These are phyloP conservation scores for Phragmatobia fuliginosa DNA, from an alignment of 2,888 invertebrate genomes.

Conservation along the genomic window DNA sequence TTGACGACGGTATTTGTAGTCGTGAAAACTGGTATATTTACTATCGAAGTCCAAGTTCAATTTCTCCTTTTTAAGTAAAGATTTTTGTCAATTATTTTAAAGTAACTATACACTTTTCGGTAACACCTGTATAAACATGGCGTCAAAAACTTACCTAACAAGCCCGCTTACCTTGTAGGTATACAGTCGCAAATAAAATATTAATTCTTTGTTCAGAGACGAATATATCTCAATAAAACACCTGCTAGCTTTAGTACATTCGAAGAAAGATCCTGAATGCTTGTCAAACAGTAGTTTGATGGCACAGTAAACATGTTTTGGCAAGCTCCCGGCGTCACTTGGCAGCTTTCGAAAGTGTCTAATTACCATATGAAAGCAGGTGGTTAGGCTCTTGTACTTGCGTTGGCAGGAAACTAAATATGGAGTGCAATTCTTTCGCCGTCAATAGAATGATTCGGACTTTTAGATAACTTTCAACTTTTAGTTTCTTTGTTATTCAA, in stretches of 20 bases:
- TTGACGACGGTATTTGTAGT: no score
- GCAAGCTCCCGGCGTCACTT: background rate
- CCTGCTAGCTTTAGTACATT: background rate
- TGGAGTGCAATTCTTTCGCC: background rate
- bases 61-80: no score
- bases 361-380: slow-evolving; percentile 18
- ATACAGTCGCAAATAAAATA: background rate
- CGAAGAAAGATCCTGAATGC: slow-evolving; percentile 4
- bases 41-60: no score
- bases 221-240: background rate
- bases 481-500: background rate
- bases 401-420: slow-evolving; percentile 5
- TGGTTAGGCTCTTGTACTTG: slow-evolving; percentile 1
- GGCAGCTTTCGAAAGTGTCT: background rate
- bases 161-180: background rate
- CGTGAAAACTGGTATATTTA: no score
- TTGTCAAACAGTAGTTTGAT: background rate
- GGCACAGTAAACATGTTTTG: slow-evolving; percentile 5
- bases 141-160: background rate
- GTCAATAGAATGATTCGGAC: background rate
- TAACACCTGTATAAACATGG: background rate
- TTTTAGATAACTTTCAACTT: background rate
- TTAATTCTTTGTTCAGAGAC: background rate
- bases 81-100: no score
- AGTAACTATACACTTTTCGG: no score